Conservation (phyloP, 2,113 vertebrate species). For the Anhinga rufa region DNA sequence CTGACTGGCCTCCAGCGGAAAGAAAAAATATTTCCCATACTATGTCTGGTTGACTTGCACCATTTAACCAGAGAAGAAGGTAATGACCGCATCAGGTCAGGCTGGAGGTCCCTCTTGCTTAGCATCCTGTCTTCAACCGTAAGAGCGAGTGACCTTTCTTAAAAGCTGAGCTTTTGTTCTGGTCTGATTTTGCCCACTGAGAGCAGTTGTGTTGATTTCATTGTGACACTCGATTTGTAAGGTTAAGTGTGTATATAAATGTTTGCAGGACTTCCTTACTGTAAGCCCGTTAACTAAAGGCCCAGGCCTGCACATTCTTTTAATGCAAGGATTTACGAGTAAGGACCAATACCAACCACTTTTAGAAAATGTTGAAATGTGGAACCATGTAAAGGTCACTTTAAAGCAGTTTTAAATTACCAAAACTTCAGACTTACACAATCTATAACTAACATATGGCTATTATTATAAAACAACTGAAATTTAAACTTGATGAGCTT, state of each 20-base stretch:
- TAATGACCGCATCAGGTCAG: background rate
- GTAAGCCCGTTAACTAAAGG: background rate
- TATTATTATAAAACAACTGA: slow-evolving; percentile 49
- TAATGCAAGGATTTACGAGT: background rate
- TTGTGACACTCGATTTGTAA: background rate
- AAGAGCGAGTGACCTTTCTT: background rate
- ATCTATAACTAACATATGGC: slow-evolving; percentile 32
- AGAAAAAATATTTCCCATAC: background rate
- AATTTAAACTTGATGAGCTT: slow-evolving; percentile 47
- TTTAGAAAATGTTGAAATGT: slow-evolving; percentile 56
- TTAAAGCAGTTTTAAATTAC: slow-evolving; percentile 60
- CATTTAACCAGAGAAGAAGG: background rate
- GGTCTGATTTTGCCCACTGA: background rate
- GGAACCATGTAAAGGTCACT: slow-evolving; percentile 52
- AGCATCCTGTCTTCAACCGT: background rate
- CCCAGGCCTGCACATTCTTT: background rate
- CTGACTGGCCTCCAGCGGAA: background rate
- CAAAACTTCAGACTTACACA: slow-evolving; percentile 48
- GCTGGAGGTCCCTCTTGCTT: background rate
- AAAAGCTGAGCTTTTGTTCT: background rate
- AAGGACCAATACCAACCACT: background rate
- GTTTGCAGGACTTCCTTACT: background rate
- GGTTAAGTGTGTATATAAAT: background rate
- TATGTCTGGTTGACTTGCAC: background rate
- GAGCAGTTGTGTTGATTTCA: background rate